These are phyloP conservation scores for Littorina saxatilis DNA, from an alignment of 1,140 invertebrate genomes.

Conservation along the genomic window DNA sequence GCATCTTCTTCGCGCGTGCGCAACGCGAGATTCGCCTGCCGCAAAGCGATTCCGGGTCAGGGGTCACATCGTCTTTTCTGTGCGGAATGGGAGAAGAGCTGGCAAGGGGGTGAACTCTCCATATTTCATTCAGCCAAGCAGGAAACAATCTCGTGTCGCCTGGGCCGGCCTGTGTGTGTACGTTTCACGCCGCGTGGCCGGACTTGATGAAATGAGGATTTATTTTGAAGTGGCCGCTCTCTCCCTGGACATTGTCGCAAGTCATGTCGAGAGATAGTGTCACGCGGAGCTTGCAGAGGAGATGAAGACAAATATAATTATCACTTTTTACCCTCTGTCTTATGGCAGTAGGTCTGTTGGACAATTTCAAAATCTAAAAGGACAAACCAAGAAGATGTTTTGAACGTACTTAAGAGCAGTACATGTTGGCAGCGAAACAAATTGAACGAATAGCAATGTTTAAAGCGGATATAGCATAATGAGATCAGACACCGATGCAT, in stretches of 20 bases:
- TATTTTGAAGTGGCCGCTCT: background rate
- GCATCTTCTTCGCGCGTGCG: background rate
- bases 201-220: conserved; percentile 6
- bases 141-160: background rate
- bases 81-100: conserved; percentile 1
- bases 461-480: too few relatives aligned
- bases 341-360: too few relatives aligned
- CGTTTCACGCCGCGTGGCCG: background rate
- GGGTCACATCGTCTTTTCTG: background rate
- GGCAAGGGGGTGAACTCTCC: conserved; percentile 26
- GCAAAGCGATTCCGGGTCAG: background rate
- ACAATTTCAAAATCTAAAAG: too few relatives aligned
- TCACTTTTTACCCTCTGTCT: too few relatives aligned
- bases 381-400: too few relatives aligned
- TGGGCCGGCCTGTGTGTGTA: background rate
- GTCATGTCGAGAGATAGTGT: too few relatives aligned
- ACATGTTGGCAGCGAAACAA: too few relatives aligned
- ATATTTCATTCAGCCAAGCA: conserved; percentile 8
- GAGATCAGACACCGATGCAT: too few relatives aligned
- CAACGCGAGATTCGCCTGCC: background rate
- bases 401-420: too few relatives aligned
- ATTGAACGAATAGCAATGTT: too few relatives aligned
- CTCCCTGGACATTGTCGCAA: background rate
- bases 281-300: too few relatives aligned
- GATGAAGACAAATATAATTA: too few relatives aligned